Evolutionary conservation across 2,113 vertebrate genomes (phyloP).

Genomic region (Copsychus sechellarum): DNA sequence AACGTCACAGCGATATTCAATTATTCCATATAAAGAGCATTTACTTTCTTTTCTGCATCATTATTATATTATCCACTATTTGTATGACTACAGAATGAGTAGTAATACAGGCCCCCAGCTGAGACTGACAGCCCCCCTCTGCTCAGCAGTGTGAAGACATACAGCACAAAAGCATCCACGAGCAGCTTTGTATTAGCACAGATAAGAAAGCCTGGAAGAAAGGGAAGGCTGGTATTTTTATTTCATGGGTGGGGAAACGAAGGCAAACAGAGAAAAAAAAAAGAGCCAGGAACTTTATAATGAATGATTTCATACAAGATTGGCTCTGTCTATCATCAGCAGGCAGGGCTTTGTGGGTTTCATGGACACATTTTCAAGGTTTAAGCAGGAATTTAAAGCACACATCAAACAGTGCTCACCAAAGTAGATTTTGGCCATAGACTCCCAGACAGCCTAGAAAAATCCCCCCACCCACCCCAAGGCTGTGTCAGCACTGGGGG

Average conservation of each 20-base stretch:
- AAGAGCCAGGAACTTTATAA: background rate
- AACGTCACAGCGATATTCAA: conserved; percentile 60
- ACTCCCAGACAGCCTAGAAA: background rate
- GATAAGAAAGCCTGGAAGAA: conserved; percentile 8
- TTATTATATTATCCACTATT: conserved; percentile 68
- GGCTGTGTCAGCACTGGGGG: background rate
- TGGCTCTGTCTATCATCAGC: background rate
- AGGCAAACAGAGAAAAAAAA: background rate
- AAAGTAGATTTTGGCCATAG: background rate
- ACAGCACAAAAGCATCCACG: conserved; percentile 20
- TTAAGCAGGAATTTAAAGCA: background rate
- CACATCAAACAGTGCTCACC: background rate
- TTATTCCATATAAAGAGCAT: conserved; percentile 67
- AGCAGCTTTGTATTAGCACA: conserved; percentile 23
- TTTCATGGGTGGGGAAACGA: conserved; percentile 13
- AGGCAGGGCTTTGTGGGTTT: background rate
- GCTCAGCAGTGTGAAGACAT: conserved; percentile 38
- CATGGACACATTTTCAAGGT: background rate
- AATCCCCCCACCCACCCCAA: accelerated
- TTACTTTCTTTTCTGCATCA: conserved; percentile 65
- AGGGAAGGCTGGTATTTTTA: conserved; percentile 5
- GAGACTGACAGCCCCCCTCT: conserved; percentile 57
- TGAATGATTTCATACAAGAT: background rate
- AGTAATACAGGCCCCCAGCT: conserved; percentile 59
- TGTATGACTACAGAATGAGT: conserved; percentile 55